Conservation (phyloP, 2,888 invertebrate genomes). For the Drosophila pseudotakahashii region DNA sequence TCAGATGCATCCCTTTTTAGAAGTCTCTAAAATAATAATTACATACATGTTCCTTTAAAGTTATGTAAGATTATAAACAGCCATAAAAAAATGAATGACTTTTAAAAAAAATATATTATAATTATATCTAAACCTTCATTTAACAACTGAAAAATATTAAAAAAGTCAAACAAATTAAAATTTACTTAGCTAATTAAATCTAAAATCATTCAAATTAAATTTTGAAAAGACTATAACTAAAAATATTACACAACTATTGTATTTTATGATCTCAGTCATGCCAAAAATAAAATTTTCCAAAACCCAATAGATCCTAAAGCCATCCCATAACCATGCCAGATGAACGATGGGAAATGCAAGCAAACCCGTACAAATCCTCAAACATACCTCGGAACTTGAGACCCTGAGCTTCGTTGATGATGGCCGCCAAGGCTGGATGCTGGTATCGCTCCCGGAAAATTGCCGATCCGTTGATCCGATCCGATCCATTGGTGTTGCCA, state of each 20-base stretch:
- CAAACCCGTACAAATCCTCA: constrained; percentile 13
- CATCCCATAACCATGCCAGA: constrained; percentile 40
- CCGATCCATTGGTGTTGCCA: constrained; percentile 54
- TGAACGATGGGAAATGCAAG: constrained; percentile 26
- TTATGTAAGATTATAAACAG: too few species aligned
- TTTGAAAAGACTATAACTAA: too few species aligned
- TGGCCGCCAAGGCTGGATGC: constrained; percentile 83
- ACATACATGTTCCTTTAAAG: too few species aligned
- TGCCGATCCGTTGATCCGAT: constrained; percentile 76
- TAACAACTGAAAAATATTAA: too few species aligned
- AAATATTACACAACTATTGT: too few species aligned
- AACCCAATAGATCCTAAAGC: constrained; percentile 26
- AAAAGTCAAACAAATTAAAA: too few species aligned
- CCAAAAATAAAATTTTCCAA: neutral
- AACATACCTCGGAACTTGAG: constrained; percentile 83
- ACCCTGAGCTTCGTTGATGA: constrained; percentile 84
- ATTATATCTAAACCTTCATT: too few species aligned
- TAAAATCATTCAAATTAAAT: too few species aligned
- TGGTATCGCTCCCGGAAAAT: constrained; percentile 83
- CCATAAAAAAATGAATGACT: too few species aligned
- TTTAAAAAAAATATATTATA: too few species aligned
- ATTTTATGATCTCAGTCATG: neutral
- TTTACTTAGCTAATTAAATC: too few species aligned
- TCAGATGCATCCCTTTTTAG: neutral
- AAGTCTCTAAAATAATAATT: too few species aligned